Percentiles rank a stretch among this genome's conserved stretches.
Conservation (phyloP, 2,888 invertebrate species). For the Acanthosepion lycidas region DNA sequence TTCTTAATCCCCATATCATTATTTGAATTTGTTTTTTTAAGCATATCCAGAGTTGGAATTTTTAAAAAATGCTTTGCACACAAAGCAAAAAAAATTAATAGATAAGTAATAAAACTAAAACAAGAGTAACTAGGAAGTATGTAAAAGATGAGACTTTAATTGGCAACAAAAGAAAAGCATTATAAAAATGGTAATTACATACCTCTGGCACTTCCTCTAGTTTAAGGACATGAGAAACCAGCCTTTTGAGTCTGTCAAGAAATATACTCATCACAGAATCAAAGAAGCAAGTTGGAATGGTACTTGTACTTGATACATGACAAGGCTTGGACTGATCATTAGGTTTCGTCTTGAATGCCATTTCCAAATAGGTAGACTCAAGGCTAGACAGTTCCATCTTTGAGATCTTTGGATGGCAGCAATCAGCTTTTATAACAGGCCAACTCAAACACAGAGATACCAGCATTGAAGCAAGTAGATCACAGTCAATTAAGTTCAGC, state of each 20-base stretch:
- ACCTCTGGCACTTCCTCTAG: neutral
- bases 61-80: too few relatives aligned
- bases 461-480: constrained; percentile 57
- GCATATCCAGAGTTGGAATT: neutral
- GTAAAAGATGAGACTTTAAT: neutral
- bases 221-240: neutral
- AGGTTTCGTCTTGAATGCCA: neutral
- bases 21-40: neutral
- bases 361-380: neutral
- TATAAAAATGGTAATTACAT: neutral
- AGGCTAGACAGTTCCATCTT: neutral
- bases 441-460: constrained; percentile 58
- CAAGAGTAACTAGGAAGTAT: neutral
- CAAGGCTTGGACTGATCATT: neutral
- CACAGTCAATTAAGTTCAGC: constrained; percentile 52
- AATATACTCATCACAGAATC: neutral
- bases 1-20: neutral
- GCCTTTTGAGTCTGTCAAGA: neutral
- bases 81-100: neutral
- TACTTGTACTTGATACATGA: neutral
- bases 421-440: constrained; percentile 50
- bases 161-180: neutral
- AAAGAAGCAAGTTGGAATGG: neutral
- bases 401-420: constrained; percentile 18
- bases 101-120: neutral